phyloP scores from a whole-genome alignment of 35 echinoderm and acorn worm genomes.

The Hemicentrotus pulcherrimus region DNA sequence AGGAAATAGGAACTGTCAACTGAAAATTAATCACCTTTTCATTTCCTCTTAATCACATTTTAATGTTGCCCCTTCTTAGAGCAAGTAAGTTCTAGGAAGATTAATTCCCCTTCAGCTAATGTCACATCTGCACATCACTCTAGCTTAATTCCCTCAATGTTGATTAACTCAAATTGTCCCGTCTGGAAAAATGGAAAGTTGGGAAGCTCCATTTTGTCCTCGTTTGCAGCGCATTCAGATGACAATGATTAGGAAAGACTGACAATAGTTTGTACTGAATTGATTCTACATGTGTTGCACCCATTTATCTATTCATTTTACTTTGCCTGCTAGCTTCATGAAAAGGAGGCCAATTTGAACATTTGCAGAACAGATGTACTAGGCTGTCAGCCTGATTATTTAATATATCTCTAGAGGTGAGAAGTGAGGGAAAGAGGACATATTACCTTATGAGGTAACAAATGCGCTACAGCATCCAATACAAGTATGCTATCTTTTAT shows the following conservation, averaged over 20 bases:
- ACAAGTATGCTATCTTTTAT: too few species aligned
- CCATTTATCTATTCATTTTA: background rate
- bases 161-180: constrained; percentile 8
- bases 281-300: constrained; percentile 20
- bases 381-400: background rate
- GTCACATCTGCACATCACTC: constrained; percentile 22
- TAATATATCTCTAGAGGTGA: background rate
- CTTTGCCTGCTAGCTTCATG: background rate
- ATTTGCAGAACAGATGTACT: constrained; percentile 8
- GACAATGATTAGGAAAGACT: constrained; percentile 15
- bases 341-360: background rate
- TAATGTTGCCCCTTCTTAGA: background rate
- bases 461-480: background rate
- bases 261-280: background rate
- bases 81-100: background rate
- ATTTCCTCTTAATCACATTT: constrained; percentile 28
- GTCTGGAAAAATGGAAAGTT: constrained; percentile 35
- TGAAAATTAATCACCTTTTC: constrained; percentile 45
- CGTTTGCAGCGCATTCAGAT: background rate
- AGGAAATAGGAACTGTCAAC: background rate
- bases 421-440: background rate
- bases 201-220: background rate
- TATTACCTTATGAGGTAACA: constrained; percentile 16
- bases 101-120: constrained; percentile 4
- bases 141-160: constrained; percentile 13